Percentiles rank a stretch among this genome's conserved stretches.
Conservation (phyloP, 2,888 invertebrate genomes). For the Anticlea derivata region DNA sequence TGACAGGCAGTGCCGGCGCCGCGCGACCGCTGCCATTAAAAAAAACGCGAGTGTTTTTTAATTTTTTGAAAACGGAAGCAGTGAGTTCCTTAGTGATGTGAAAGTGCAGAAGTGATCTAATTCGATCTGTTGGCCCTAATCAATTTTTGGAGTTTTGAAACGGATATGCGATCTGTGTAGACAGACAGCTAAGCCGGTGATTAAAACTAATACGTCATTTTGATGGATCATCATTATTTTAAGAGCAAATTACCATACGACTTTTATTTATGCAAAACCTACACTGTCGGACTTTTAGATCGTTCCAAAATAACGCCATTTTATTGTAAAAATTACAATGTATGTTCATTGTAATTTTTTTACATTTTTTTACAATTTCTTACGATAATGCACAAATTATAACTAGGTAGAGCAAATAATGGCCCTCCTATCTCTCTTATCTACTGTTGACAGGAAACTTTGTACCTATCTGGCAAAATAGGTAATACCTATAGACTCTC, state of each 20-base stretch:
- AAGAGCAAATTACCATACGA: constrained; percentile 16
- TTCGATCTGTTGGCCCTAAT: constrained; percentile 24
- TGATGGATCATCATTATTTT: constrained; percentile 29
- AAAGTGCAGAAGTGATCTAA: constrained; percentile 10
- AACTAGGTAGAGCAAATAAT: constrained; percentile 22
- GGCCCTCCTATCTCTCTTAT: constrained; percentile 9
- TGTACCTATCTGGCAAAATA: constrained; percentile 7
- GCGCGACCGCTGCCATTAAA: constrained; percentile 34
- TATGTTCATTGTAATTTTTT: no score
- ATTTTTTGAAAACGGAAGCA: constrained; percentile 30
- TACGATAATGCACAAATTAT: constrained; percentile 6
- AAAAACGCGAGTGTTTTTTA: constrained; percentile 25
- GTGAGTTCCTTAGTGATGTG: constrained; percentile 25
- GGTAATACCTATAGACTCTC: not conserved
- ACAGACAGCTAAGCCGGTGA: constrained; percentile 16
- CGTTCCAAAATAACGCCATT: no score
- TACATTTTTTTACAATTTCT: constrained; percentile 3
- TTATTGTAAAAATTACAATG: no score
- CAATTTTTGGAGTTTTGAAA: not conserved
- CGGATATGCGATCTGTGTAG: not conserved
- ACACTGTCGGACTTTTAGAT: no score
- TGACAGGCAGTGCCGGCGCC: constrained; percentile 24
- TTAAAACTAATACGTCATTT: constrained; percentile 21
- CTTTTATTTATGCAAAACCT: not conserved
- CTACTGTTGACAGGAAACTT: constrained; percentile 13